Evolutionary conservation across 2,113 vertebrate genomes (phyloP), one percentile per base, ranked within the genome.

Genomic region (Phyllopteryx taeniolatus): DNA sequence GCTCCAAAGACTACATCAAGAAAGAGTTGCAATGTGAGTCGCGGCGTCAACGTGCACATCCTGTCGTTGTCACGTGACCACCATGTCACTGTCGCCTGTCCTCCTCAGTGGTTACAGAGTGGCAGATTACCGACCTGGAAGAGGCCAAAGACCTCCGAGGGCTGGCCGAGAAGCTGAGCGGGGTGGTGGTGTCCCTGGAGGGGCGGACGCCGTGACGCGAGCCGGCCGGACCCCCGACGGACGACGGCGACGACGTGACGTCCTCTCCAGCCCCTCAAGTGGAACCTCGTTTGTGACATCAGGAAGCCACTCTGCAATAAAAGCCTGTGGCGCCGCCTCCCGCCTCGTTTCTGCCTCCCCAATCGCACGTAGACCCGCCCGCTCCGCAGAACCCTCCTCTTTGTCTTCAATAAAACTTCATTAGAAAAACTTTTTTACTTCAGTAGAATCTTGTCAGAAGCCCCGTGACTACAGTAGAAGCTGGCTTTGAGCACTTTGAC

Each of bases 1-100:
- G 96, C 89, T 99, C 98, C 86, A 99, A 99, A 96, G 96, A 97
- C 90, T 96, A 96, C 92, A 98, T 99, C 94, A 99, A 99, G 92
- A 99, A 98, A 94, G 98, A 98, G 93, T 98, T 99, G 90, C 98
- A 96, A 96, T 95, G 98, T 97, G 69, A 78, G 78, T 56, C 20
- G 15, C 47, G 14, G 47, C 47, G 14, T 5, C 47, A 5, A 1
- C 49, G 49, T 2, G 20, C 20, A 8, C 9, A 4, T 4, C 20
- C 3, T 1, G 51, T 5, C 51, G 12, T 51, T 19, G 49, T 14
- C 11, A 20, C 9, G 35, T 9, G 62, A 42, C 8, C 6, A 9
- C n/a, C 20, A 11, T 22, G 20, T 53, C 51, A 53, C 53, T 1
- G 17, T 17, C 7, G 0, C 6, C 6, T 56, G 6, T 56, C 53